These are phyloP conservation scores for Esperia sulphurella DNA, from an alignment of 2,888 invertebrate genomes.

Conservation along the genomic window DNA sequence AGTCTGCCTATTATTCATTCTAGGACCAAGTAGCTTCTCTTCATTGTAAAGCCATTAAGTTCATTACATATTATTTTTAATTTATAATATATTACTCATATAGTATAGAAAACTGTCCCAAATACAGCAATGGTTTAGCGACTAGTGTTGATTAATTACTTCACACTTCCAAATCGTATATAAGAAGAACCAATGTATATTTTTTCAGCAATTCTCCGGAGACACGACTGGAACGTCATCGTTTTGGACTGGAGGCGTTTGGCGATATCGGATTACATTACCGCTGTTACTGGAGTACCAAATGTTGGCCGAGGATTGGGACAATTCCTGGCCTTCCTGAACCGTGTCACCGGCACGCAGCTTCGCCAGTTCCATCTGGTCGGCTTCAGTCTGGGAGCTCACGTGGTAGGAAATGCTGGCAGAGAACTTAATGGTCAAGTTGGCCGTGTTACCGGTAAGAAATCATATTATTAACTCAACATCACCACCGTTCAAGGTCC, in stretches of 20 bases:
- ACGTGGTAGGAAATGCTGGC: constrained; percentile 63
- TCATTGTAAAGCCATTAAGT: too few species aligned
- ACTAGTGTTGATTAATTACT: too few species aligned
- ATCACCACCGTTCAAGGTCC: too few species aligned
- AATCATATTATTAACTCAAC: too few species aligned
- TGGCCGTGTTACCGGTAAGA: constrained; percentile 57
- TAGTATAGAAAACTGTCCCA: too few species aligned
- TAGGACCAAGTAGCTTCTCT: too few species aligned
- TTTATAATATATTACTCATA: too few species aligned
- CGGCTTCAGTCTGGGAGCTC: constrained; percentile 72
- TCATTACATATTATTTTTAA: too few species aligned
- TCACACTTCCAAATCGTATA: too few species aligned
- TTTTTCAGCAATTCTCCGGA: constrained; percentile 41
- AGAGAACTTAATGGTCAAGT: constrained; percentile 46
- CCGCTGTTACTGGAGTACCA: constrained; percentile 51
- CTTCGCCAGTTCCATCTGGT: constrained; percentile 53
- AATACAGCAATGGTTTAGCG: too few species aligned
- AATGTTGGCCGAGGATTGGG: constrained; percentile 58
- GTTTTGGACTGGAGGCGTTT: constrained; percentile 60
- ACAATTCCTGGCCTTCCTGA: constrained; percentile 52
- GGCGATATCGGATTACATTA: constrained; percentile 38
- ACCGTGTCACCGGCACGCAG: constrained; percentile 37
- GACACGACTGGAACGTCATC: constrained; percentile 54
- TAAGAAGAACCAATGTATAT: not conserved
- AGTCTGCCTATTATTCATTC: too few species aligned